Base-by-base conservation (phyloP, 2,113 vertebrate species). In the Lycocorax pyrrhopterus region DNA sequence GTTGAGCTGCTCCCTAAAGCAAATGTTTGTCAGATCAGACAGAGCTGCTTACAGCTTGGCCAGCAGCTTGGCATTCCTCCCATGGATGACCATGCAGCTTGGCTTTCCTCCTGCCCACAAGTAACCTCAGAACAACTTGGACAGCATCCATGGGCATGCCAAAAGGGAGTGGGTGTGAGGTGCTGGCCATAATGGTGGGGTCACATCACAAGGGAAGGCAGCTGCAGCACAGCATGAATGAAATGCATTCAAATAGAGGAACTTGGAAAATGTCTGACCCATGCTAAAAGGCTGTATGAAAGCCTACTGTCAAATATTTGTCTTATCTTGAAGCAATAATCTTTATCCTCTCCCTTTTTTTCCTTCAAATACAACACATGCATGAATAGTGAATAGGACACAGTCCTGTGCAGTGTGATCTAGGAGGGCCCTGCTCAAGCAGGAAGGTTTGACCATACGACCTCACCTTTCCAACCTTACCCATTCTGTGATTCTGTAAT, bases 251-350 rank as follows among this genome's bases (percentile, higher is more conserved):
- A 88, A 68, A 52, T 3, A 84, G 68, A 92, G 56, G 88, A 91
- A 83, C 78, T 55, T 75, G 89, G 87, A 96, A 94, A 93, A 96
- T 83, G 82, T 72, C 87, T 94, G 90, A 91, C 78, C 71, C 16
- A 2, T 52, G 73, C 62, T 87, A 79, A 95, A 81, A 94, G 78
- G 85, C 78, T 73, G 22, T 77, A 68, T 87, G 66, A 96, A 93
- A 94, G 69, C 90, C 81, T 77, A 56, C 75, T 84, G 76, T 59
- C 87, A 95, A 96, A 95, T 88, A 93, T 83, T 95, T 96, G 90
- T 88, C 91, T 96, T 94, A 90, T 94, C 93, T 90, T 77, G 58
- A 76, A 55, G 66, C 32, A 22, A 41, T 82, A 91, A 66, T 94
- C 93, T 93, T 95, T 64, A 82, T 84, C 74, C 39, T 79, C 71